A percentile compares a stretch with the other conserved stretches of the same genome.
These are phyloP conservation scores for Pantherophis alleghaniensis DNA, from an alignment of 2,797 vertebrate species.

Conservation along the genomic window DNA sequence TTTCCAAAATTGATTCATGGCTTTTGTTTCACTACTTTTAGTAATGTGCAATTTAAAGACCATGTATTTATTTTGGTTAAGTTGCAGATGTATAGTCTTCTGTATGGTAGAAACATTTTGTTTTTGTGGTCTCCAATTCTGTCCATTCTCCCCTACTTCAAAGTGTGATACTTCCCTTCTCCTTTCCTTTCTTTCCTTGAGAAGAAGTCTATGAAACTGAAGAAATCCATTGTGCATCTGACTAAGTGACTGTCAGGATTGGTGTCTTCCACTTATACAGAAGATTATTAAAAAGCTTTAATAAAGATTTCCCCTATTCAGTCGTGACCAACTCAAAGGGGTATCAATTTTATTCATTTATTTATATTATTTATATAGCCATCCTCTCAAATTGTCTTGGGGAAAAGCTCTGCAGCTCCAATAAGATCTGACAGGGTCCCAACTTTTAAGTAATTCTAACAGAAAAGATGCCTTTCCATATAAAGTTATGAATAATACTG, in stretches of 20 bases:
- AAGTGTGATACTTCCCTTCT: neutral
- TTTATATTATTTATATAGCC: neutral
- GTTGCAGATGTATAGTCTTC: neutral
- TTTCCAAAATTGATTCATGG: neutral
- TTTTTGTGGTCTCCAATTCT: neutral
- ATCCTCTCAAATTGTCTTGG: neutral
- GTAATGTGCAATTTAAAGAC: slow-evolving; percentile 6
- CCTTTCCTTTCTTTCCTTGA: neutral
- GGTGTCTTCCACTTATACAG: neutral
- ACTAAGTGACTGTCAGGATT: neutral
- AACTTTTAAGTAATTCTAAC: neutral
- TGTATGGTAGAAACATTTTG: neutral
- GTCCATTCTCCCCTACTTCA: neutral
- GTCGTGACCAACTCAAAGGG: neutral
- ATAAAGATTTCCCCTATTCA: neutral
- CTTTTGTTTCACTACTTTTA: neutral
- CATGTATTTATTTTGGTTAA: neutral
- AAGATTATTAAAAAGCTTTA: neutral
- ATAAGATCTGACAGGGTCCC: neutral
- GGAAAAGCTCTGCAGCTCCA: neutral
- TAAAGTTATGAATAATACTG: neutral
- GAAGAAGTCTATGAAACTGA: neutral
- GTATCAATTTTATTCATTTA: neutral
- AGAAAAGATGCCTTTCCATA: neutral
- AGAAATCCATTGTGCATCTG: neutral